Base-by-base conservation (phyloP, 2,113 vertebrate genomes). In the Arothron firmamentum region DNA sequence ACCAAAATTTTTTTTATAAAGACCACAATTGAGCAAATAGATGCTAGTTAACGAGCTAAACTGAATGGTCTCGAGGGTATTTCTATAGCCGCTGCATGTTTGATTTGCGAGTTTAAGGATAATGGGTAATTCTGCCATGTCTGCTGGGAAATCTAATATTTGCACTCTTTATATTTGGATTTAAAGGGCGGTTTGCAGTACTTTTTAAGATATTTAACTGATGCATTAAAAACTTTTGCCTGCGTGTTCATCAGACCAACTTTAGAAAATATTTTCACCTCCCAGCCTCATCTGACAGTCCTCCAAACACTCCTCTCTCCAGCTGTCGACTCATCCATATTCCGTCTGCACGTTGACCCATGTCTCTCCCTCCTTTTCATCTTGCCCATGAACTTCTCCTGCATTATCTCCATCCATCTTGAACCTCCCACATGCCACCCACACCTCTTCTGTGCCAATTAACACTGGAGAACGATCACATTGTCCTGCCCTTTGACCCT, bases 401-500 rank as follows among this genome's bases (percentile, higher is more conserved):
- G 43, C 31, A 50, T 25, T 43, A 23, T 57, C 65, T 71, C 62
- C 59, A 75, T 77, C 75, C 56, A 69, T 75, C 71, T 59, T 61
- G 50, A 59, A 70, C 84, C 69, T 78, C 65, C 72, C 75, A 70
- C 73, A 52, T 52, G 54, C 79, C 65, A 70, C 68, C 85, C 60
- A 65, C 72, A 72, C 80, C 76, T 80, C 70, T 16, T 55, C 55
- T 9, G 66, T 78, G 83, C 87, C 87, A 89, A 86, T 88, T 90
- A 89, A 85, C 84, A 83, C 66, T 55, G 1, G 55, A 63, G 62
- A 79, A 65, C 58, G 41, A 70, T 80, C 71, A 69, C 75, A 78
- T 70, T 72, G 72, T 17, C 67, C 59, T 64, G 76, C 79, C 84
- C 87, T 81, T 65, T 90, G 85, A 84, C 89, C 81, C 75, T 62